phyloP scores from a whole-genome alignment of 2,888 invertebrate species.

The Sympetrum striolatum region DNA sequence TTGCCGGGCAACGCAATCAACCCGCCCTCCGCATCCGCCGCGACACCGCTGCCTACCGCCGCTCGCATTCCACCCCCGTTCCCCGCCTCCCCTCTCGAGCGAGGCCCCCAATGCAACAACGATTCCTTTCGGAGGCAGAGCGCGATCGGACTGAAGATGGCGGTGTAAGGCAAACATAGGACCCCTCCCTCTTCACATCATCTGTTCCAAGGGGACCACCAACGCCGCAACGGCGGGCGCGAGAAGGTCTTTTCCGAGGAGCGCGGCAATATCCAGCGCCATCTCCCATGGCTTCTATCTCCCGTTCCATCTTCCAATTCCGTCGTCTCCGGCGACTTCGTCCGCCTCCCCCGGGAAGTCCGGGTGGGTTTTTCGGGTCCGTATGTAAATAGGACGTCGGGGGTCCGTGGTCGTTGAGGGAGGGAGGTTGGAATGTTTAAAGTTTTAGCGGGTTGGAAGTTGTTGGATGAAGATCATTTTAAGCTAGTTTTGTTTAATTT shows the following conservation, averaged over 20 bases:
- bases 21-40: background rate
- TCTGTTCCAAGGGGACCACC: constrained; percentile 39
- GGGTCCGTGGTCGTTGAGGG: too few relatives aligned
- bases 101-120: background rate
- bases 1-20: constrained; percentile 38
- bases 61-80: background rate
- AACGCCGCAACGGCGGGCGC: constrained; percentile 4
- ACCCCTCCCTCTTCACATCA: constrained; percentile 10
- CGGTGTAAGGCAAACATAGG: constrained; percentile 19
- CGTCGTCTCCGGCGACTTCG: background rate
- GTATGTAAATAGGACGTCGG: too few relatives aligned
- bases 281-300: background rate
- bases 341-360: background rate
- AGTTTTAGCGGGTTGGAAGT: too few relatives aligned
- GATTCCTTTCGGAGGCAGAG: background rate
- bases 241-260: background rate
- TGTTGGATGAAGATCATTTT: too few relatives aligned
- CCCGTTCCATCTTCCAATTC: background rate
- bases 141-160: constrained; percentile 7
- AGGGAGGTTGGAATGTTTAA: too few relatives aligned
- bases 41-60: background rate
- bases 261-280: background rate
- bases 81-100: background rate
- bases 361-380: too few relatives aligned
- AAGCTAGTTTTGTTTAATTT: too few relatives aligned